These are phyloP conservation scores for Dunckerocampus dactyliophorus DNA, from an alignment of 2,113 vertebrate genomes.

Conservation along the genomic window DNA sequence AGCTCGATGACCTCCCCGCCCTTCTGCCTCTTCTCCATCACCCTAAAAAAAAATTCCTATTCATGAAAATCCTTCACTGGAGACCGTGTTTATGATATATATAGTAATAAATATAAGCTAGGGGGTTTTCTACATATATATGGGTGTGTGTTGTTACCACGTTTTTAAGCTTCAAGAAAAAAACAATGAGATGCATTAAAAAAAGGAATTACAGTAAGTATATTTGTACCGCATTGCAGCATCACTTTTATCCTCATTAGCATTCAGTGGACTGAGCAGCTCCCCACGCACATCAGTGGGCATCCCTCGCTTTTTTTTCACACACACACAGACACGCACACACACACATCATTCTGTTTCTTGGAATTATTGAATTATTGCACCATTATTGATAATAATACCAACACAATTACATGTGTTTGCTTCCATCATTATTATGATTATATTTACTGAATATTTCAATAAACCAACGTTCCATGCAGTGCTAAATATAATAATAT, in stretches of 20 bases:
- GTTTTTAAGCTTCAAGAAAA: neutral
- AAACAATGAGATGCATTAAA: neutral
- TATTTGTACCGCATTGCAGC: conserved; percentile 76
- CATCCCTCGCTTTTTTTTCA: conserved; percentile 24
- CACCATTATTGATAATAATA: neutral
- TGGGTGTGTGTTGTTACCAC: no score
- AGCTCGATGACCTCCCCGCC: conserved; percentile 89
- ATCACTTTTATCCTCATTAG: conserved; percentile 69
- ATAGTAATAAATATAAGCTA: no score
- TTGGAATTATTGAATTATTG: neutral
- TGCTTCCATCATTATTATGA: no score
- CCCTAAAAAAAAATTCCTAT: conserved; percentile 69
- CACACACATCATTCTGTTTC: conserved; percentile 4
- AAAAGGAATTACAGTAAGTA: no score
- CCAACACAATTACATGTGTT: no score
- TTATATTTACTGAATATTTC: no score
- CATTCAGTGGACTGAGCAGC: conserved; percentile 57
- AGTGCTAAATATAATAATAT: no score
- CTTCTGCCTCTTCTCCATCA: conserved; percentile 86
- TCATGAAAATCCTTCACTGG: no score
- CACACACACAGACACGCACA: no score
- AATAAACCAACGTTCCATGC: no score
- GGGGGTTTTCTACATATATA: no score
- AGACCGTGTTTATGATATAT: no score
- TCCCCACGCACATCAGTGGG: conserved; percentile 37